A percentile compares a stretch with the other conserved stretches of the same genome.
Evolutionary conservation across 2,888 invertebrate species (phyloP).

Genomic region (Lottia scabra): DNA sequence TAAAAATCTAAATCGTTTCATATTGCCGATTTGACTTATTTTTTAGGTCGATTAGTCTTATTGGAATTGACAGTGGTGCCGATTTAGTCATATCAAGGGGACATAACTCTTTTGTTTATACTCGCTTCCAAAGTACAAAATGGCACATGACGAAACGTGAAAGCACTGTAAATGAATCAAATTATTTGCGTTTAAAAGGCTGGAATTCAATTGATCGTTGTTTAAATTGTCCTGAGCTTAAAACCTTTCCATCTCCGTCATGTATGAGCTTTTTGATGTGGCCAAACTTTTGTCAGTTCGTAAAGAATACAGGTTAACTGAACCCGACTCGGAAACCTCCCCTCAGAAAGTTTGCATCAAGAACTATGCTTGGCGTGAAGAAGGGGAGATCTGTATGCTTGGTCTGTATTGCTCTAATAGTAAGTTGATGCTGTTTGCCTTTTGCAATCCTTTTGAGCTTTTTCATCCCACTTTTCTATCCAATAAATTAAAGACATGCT

Average conservation of each 20-base stretch:
- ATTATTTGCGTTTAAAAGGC: background rate
- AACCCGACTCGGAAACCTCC: slow-evolving; percentile 25
- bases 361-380: slow-evolving; percentile 55
- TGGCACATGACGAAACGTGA: background rate
- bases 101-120: background rate
- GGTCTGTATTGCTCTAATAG: slow-evolving; percentile 60
- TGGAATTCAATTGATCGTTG: background rate
- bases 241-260: slow-evolving; percentile 10
- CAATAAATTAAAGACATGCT: too few relatives aligned
- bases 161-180: background rate
- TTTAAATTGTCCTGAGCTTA: background rate
- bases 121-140: background rate
- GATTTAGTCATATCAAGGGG: background rate
- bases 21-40: too few relatives aligned
- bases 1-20: too few relatives aligned
- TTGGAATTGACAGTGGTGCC: too few relatives aligned
- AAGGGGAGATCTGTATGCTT: slow-evolving; percentile 54
- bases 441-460: too few relatives aligned
- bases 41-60: too few relatives aligned
- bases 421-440: slow-evolving; percentile 22
- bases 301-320: slow-evolving; percentile 27
- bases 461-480: too few relatives aligned
- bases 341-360: slow-evolving; percentile 37
- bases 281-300: slow-evolving; percentile 51
- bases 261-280: slow-evolving; percentile 59